Base-by-base conservation (phyloP, 1,140 invertebrate species). In the Orius insidiosus region DNA sequence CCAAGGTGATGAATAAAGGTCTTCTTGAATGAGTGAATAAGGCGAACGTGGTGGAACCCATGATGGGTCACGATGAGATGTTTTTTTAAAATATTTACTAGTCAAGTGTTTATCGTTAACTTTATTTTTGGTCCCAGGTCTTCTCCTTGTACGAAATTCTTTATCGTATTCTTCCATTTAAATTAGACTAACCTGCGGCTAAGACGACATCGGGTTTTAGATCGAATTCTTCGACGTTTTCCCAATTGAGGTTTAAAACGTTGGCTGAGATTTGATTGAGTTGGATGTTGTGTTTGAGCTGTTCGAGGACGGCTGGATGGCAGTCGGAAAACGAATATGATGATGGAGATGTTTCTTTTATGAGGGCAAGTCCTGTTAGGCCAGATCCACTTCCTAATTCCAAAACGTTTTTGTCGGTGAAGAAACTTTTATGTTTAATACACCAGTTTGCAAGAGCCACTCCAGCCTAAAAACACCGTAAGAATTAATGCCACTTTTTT, bases 331-430 rank as follows among this genome's bases (percentile, higher is more conserved):
- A 68, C 53, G 60, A 60, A 42, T 68, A 68, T 37, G 56, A 50
- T 50, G 61, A 62, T 14, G 68, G 65, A 1, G 30, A 19, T 10
- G 51, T 50, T 51, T 68, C 69, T 39, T 56, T 53, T 15, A 63
- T 55, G 42, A 68, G 46, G 5, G 59, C 58, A 10, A 73, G 52
- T 39, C 70, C 70, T 18, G 67, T 62, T 41, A 73, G 58, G 39
- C 71, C 71, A 43, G 69, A 57, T 37, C 71, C 71, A 18, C 68
- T 69, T 45, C 71, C 71, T 43, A 74, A 57, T 61, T 74, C 71
- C 8, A 74, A 48, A 16, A 74, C 48, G 37, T 44, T 55, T 62
- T 70, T 70, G 11, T 52, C 47, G 13, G 53, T 24, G 2, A 72
- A 56, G 14, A 51, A 16, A 10, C 56, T 31, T 52, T 55, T 60